Conservation (phyloP, 2,797 vertebrate species). For the Poecile montanus region DNA sequence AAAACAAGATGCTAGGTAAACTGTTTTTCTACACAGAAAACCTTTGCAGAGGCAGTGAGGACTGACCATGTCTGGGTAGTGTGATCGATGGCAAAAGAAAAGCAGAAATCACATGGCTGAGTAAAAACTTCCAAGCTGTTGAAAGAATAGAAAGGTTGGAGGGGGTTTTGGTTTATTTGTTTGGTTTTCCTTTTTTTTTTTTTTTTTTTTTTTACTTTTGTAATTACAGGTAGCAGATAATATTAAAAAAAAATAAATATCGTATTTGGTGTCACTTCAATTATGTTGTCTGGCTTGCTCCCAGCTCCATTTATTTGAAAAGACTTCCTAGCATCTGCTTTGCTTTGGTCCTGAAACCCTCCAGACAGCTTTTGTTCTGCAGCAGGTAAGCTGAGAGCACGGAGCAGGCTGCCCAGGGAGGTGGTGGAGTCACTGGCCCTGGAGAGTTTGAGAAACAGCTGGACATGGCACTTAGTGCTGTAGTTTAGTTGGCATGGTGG, state of each 20-base stretch:
- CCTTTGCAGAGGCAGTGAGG: not conserved
- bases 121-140: not conserved
- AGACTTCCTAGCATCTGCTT: not conserved
- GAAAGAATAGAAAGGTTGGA: not conserved
- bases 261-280: not conserved
- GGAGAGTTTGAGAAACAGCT: not conserved
- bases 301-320: not conserved
- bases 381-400: rapidly evolving
- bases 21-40: not conserved
- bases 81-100: not conserved
- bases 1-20: not conserved
- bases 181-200: not conserved
- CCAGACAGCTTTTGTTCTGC: not conserved
- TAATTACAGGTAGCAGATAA: not conserved
- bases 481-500: not conserved
- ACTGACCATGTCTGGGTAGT: not conserved
- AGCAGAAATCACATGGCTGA: not conserved
- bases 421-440: not conserved
- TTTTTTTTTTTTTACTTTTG: not conserved
- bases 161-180: not conserved
- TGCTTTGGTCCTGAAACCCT: not conserved
- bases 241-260: not conserved
- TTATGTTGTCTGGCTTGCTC: not conserved
- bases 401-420: not conserved
- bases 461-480: rapidly evolving